A percentile compares a stretch with the other conserved stretches of the same genome.
phyloP scores from a whole-genome alignment of 2,113 vertebrate genomes.

The Gallinago jamesoni region DNA sequence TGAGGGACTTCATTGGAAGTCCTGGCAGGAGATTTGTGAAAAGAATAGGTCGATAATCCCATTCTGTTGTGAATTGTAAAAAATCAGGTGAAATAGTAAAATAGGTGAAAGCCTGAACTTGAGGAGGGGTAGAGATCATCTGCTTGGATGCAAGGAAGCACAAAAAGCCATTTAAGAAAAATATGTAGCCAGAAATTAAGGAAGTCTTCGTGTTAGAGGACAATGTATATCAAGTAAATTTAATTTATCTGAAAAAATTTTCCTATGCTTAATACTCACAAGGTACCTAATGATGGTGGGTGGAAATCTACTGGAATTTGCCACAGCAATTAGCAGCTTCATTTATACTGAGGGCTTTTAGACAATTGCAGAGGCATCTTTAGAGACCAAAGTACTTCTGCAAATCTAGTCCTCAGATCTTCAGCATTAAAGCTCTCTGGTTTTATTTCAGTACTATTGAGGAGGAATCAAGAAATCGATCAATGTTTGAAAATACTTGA shows the following conservation, averaged over 20 bases:
- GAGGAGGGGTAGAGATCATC: background rate
- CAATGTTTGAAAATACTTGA: background rate
- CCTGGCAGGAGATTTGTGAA: background rate
- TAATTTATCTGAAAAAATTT: background rate
- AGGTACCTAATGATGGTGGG: background rate
- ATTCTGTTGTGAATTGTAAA: background rate
- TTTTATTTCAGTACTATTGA: background rate
- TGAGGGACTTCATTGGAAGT: background rate
- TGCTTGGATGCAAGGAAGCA: background rate
- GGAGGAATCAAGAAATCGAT: background rate
- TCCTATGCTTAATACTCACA: rapidly evolving
- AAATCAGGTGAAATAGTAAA: background rate
- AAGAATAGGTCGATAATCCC: background rate
- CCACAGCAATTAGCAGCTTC: background rate
- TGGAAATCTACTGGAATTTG: background rate
- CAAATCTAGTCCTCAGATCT: background rate
- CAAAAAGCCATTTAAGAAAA: background rate
- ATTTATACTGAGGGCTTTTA: background rate
- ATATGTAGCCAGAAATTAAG: background rate
- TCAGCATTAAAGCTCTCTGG: background rate
- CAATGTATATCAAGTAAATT: background rate
- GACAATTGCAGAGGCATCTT: background rate
- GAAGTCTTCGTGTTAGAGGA: background rate
- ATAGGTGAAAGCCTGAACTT: background rate
- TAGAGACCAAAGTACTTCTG: background rate